Percentiles rank a stretch among this genome's conserved stretches.
These are phyloP conservation scores for Pavo muticus DNA, from an alignment of 2,113 vertebrate species.

Conservation along the genomic window DNA sequence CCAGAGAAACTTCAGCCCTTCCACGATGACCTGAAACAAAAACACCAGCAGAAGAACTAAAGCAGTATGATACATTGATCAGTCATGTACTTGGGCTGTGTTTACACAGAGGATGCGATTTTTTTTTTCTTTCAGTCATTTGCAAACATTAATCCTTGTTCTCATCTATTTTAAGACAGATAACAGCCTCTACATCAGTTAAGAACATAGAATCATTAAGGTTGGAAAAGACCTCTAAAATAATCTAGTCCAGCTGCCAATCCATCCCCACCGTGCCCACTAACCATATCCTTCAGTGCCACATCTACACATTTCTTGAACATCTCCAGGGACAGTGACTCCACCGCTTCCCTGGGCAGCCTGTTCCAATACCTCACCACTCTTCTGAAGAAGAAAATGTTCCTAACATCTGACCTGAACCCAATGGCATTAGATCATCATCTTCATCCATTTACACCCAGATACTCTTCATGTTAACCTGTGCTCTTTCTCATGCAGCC, in stretches of 20 bases:
- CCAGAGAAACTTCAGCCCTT: not conserved
- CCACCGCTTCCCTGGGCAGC: too few species aligned
- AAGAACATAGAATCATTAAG: not conserved
- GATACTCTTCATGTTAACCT: not conserved
- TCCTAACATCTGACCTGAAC: too few species aligned
- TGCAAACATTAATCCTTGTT: not conserved
- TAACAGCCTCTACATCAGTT: not conserved
- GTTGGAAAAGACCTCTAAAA: too few species aligned
- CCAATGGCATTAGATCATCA: not conserved
- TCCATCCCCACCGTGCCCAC: too few species aligned
- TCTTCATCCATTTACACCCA: not conserved
- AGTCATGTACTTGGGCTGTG: not conserved
- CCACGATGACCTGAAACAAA: not conserved
- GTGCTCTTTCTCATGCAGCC: not conserved
- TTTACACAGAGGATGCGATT: not conserved
- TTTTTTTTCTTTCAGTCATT: not conserved
- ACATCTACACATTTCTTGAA: too few species aligned
- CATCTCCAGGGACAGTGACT: too few species aligned
- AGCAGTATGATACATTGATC: not conserved
- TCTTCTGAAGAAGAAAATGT: too few species aligned
- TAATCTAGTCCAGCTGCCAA: too few species aligned
- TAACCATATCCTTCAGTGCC: too few species aligned
- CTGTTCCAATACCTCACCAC: too few species aligned
- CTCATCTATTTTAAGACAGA: not conserved
- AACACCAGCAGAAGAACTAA: not conserved